These are phyloP conservation scores for Cydia pomonella DNA, from an alignment of 1,140 invertebrate species.

Conservation along the genomic window DNA sequence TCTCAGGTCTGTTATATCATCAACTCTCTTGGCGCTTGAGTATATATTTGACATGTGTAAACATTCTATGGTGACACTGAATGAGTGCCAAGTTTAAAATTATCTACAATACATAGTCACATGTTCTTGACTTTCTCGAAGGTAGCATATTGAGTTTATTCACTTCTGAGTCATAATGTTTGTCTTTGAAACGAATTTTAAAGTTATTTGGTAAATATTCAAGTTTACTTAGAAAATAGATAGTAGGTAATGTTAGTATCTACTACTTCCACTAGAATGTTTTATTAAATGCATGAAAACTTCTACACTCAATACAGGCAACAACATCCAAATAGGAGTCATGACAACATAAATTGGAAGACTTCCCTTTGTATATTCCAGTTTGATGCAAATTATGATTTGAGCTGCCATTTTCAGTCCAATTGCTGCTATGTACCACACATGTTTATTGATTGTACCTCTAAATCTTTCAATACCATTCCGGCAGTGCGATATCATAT, in stretches of 20 bases:
- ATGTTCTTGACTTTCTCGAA: slow-evolving; percentile 49
- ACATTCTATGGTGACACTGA: slow-evolving; percentile 65
- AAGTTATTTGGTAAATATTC: slow-evolving; percentile 13
- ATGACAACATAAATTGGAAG: slow-evolving; percentile 86
- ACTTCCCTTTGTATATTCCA: slow-evolving; percentile 87
- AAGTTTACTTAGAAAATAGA: neutral
- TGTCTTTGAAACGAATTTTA: slow-evolving; percentile 7
- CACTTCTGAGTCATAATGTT: slow-evolving; percentile 2
- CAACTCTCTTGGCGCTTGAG: slow-evolving; percentile 41
- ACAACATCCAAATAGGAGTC: slow-evolving; percentile 89
- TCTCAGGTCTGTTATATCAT: slow-evolving; percentile 51
- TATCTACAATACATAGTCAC: slow-evolving; percentile 69
- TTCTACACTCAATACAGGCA: slow-evolving; percentile 86
- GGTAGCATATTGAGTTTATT: slow-evolving; percentile 24
- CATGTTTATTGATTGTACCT: slow-evolving; percentile 85
- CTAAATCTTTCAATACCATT: slow-evolving; percentile 85
- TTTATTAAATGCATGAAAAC: slow-evolving; percentile 84
- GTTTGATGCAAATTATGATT: slow-evolving; percentile 90
- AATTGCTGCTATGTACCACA: slow-evolving; percentile 88
- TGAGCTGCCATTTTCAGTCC: slow-evolving; percentile 89
- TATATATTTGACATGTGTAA: slow-evolving; percentile 61
- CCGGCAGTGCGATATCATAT: slow-evolving; percentile 92
- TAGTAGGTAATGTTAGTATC: slow-evolving; percentile 59
- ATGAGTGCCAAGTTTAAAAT: slow-evolving; percentile 79
- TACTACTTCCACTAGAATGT: slow-evolving; percentile 70